phyloP scores from a whole-genome alignment of 2,888 invertebrate species.

The Biston betularia region DNA sequence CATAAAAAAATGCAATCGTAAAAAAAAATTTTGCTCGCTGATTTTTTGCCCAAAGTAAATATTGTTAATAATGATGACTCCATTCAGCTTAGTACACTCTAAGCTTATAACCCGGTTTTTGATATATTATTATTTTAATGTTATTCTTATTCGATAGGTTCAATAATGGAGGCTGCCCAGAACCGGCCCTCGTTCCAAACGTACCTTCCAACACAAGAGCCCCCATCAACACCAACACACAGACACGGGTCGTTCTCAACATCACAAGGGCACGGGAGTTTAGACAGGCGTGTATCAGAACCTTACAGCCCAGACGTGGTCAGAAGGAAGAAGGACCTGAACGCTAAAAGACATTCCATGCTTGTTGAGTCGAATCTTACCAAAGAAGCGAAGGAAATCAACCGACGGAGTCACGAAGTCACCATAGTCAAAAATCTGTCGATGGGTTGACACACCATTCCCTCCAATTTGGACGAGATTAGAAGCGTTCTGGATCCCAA shows the following conservation, averaged over 20 bases:
- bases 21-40: too few relatives aligned
- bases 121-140: background rate
- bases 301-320: slow-evolving; percentile 76
- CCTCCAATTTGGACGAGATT: slow-evolving; percentile 40
- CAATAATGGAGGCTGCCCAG: slow-evolving; percentile 90
- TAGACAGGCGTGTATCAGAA: slow-evolving; percentile 75
- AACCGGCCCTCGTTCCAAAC: slow-evolving; percentile 85
- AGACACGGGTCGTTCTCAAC: slow-evolving; percentile 68
- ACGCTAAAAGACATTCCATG: slow-evolving; percentile 77
- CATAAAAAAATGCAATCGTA: too few relatives aligned
- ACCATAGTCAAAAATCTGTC: slow-evolving; percentile 76
- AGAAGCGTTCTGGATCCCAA: slow-evolving; percentile 26
- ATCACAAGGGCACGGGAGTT: slow-evolving; percentile 53
- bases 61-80: too few relatives aligned
- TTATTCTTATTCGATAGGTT: slow-evolving; percentile 67
- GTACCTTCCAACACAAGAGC: slow-evolving; percentile 72
- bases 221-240: slow-evolving; percentile 60
- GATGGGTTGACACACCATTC: slow-evolving; percentile 73
- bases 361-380: slow-evolving; percentile 74
- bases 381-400: slow-evolving; percentile 73
- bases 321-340: slow-evolving; percentile 74
- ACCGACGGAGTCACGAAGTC: slow-evolving; percentile 76
- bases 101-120: background rate
- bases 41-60: too few relatives aligned
- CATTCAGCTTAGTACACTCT: background rate